phyloP scores from a whole-genome alignment of 2,113 vertebrate genomes.

The Leptobrachium ailaonicum region DNA sequence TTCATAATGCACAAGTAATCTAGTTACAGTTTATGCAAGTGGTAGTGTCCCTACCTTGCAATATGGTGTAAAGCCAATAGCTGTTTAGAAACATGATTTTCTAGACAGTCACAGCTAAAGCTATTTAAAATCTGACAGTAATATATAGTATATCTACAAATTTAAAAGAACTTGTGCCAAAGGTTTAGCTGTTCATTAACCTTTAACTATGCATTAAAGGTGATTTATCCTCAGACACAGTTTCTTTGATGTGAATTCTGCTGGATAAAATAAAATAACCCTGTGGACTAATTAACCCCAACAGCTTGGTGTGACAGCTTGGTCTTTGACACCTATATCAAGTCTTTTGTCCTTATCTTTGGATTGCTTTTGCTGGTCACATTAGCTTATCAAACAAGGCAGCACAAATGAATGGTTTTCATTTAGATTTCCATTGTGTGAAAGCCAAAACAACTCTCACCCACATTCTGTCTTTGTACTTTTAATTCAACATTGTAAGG shows the following conservation, averaged over 20 bases:
- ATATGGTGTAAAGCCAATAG: background rate
- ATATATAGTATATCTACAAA: background rate
- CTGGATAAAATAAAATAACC: background rate
- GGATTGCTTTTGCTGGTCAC: background rate
- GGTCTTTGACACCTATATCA: constrained; percentile 8
- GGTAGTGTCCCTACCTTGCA: too few species aligned
- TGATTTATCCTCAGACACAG: constrained; percentile 2
- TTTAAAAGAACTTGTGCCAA: background rate
- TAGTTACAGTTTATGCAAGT: too few species aligned
- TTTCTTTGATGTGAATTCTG: background rate
- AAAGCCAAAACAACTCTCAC: background rate
- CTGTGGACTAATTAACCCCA: constrained; percentile 8
- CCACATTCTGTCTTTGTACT: background rate
- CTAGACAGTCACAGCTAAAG: background rate
- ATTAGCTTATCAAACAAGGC: constrained; percentile 24
- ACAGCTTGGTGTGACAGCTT: constrained; percentile 9
- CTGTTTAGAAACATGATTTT: background rate
- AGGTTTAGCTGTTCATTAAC: background rate
- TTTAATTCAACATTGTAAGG: too few species aligned
- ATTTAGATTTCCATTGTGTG: constrained; percentile 32
- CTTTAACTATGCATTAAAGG: constrained; percentile 8
- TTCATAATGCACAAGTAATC: too few species aligned
- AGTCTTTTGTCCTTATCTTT: constrained; percentile 9
- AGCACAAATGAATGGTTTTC: constrained; percentile 21
- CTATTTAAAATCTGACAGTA: background rate